A percentile compares a stretch with the other conserved stretches of the same genome.
These are phyloP conservation scores for Syngnathus acus DNA, from an alignment of 2,797 vertebrate species.

Conservation along the genomic window DNA sequence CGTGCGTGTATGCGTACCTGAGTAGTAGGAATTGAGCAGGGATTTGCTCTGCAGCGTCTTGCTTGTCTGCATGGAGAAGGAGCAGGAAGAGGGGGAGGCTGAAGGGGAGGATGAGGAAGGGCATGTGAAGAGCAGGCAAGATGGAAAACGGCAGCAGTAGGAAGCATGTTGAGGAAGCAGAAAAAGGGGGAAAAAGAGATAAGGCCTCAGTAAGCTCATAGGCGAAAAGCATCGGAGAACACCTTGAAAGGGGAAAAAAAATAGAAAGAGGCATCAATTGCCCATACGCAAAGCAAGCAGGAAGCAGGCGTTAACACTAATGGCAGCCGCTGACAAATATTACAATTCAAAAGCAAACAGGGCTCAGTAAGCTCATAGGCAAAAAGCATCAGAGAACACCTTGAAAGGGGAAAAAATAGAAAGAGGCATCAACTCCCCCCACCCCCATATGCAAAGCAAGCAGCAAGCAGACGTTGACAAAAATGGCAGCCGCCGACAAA, in stretches of 20 bases:
- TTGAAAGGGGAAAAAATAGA: neutral
- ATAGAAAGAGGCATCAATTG: conserved; percentile 19
- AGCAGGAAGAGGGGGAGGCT: conserved; percentile 80
- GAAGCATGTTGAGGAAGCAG: neutral
- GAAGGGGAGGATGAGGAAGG: conserved; percentile 8
- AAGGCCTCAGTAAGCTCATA: conserved; percentile 16
- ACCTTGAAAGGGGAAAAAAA: conserved; percentile 2
- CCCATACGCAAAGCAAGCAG: conserved; percentile 19
- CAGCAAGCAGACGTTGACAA: conserved; percentile 25
- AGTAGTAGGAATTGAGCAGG: conserved; percentile 82
- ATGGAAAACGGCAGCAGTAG: neutral
- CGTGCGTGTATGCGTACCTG: conserved; percentile 51
- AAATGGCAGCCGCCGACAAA: conserved; percentile 15
- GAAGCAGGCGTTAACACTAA: conserved; percentile 32
- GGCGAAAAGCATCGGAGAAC: conserved; percentile 18
- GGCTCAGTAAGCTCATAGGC: conserved; percentile 22
- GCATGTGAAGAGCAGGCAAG: neutral
- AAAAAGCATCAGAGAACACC: conserved; percentile 11
- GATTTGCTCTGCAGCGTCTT: conserved; percentile 85
- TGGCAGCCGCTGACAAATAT: conserved; percentile 6
- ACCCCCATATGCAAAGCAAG: conserved; percentile 18
- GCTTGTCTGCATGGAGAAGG: conserved; percentile 82
- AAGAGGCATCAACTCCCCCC: conserved; percentile 18
- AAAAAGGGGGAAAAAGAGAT: neutral
- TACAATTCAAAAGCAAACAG: neutral